A percentile compares a stretch with the other conserved stretches of the same genome.
Conservation (phyloP, 1,140 invertebrate species). For the Caenorhabditis remanei region DNA sequence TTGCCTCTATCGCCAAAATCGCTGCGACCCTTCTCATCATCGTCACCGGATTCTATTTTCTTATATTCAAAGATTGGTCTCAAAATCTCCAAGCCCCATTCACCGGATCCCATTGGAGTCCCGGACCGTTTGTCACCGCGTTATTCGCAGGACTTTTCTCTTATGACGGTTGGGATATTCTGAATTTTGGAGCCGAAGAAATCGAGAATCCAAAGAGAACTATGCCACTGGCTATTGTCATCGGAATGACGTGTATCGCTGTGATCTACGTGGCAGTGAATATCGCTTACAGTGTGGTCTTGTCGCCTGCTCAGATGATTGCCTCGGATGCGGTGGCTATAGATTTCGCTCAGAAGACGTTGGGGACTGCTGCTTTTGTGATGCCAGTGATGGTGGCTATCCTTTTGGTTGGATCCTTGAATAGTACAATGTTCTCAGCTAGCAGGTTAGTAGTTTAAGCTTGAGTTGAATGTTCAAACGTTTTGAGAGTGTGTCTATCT, state of each 20-base stretch:
- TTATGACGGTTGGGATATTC: constrained; percentile 74
- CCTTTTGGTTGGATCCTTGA: constrained; percentile 65
- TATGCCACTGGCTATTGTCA: constrained; percentile 69
- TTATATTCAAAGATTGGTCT: constrained; percentile 67
- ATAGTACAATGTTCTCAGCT: constrained; percentile 67
- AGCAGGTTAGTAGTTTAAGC: constrained; percentile 50
- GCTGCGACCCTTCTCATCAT: constrained; percentile 71
- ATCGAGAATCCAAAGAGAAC: constrained; percentile 71
- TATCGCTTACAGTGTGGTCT: constrained; percentile 70
- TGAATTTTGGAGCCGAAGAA: constrained; percentile 73
- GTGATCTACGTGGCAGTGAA: constrained; percentile 71
- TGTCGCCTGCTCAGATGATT: constrained; percentile 66
- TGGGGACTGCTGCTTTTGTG: constrained; percentile 24
- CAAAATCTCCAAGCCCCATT: constrained; percentile 51
- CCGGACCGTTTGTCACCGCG: constrained; percentile 70
- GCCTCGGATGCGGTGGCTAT: constrained; percentile 67
- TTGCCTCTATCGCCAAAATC: constrained; percentile 72
- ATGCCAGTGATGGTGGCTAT: constrained; percentile 65
- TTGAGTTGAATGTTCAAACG: not conserved
- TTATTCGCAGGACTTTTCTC: constrained; percentile 71
- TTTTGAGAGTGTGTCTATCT: no score
- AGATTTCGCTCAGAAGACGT: constrained; percentile 56
- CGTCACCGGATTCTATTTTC: constrained; percentile 71
- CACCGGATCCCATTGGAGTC: constrained; percentile 41
- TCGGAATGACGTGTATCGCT: constrained; percentile 69